A percentile compares a stretch with the other conserved stretches of the same genome.
These are phyloP conservation scores for Calliphora vicina DNA, from an alignment of 1,140 invertebrate species.

Conservation along the genomic window DNA sequence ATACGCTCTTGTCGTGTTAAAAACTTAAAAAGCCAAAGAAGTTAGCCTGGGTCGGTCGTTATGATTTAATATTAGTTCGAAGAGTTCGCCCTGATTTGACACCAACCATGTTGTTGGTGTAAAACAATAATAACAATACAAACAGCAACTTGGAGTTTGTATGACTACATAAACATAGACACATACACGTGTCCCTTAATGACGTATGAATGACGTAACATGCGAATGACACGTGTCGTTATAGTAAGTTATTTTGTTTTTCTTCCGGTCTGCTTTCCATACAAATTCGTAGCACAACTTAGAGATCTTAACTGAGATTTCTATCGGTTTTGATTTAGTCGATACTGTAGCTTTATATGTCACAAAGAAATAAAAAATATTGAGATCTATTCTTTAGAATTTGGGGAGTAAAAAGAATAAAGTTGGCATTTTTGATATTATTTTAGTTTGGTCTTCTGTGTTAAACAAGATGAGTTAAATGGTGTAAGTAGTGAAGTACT, in stretches of 20 bases:
- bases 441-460: too few relatives aligned
- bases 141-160: neutral
- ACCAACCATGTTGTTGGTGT: neutral
- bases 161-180: neutral
- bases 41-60: neutral
- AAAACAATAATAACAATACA: neutral
- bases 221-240: constrained; percentile 52
- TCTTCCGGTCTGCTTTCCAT: neutral
- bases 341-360: neutral
- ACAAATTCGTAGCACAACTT: neutral
- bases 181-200: constrained; percentile 61
- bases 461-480: too few relatives aligned
- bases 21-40: neutral
- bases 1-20: neutral
- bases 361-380: too few relatives aligned
- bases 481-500: too few relatives aligned
- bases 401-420: too few relatives aligned
- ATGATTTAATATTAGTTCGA: constrained; percentile 8
- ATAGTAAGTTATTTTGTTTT: constrained; percentile 5
- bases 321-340: neutral
- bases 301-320: constrained; percentile 1
- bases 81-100: neutral
- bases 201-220: constrained; percentile 65
- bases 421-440: too few relatives aligned
- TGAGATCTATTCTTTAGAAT: too few relatives aligned